phyloP scores from a whole-genome alignment of 2,113 vertebrate species.

The Apodemus sylvaticus region DNA sequence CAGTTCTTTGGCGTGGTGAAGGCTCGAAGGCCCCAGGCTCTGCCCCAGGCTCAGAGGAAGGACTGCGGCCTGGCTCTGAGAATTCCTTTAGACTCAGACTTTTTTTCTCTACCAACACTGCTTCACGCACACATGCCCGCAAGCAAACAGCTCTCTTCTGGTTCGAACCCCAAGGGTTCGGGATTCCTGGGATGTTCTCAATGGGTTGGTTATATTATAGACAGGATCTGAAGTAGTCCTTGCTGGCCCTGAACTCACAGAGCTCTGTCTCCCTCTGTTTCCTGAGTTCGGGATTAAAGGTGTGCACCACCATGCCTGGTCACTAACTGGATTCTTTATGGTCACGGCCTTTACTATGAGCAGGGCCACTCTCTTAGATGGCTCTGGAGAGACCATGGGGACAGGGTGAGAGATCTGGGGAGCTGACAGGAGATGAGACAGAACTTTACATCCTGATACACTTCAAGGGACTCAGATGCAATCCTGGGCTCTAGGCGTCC shows the following conservation, averaged over 20 bases:
- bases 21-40: not conserved
- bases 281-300: not conserved
- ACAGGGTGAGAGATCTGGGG: not conserved
- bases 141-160: not conserved
- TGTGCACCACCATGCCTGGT: not conserved
- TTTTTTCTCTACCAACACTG: not conserved
- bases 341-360: not conserved
- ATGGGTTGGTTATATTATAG: not conserved
- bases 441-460: too few relatives aligned
- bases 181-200: accelerated
- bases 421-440: not conserved
- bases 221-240: not conserved
- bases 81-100: not conserved
- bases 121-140: not conserved
- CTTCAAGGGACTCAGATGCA: not conserved
- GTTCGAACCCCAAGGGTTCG: not conserved
- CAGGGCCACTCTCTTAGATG: accelerated
- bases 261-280: not conserved
- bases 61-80: accelerated
- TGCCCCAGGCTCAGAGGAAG: not conserved
- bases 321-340: not conserved
- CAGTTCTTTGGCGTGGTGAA: not conserved
- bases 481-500: not conserved
- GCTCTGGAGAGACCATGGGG: not conserved
- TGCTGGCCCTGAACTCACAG: not conserved